Percentiles rank a stretch among this genome's conserved stretches.
Evolutionary conservation across 2,113 vertebrate species (phyloP).

Genomic region (Macquaria australasica): DNA sequence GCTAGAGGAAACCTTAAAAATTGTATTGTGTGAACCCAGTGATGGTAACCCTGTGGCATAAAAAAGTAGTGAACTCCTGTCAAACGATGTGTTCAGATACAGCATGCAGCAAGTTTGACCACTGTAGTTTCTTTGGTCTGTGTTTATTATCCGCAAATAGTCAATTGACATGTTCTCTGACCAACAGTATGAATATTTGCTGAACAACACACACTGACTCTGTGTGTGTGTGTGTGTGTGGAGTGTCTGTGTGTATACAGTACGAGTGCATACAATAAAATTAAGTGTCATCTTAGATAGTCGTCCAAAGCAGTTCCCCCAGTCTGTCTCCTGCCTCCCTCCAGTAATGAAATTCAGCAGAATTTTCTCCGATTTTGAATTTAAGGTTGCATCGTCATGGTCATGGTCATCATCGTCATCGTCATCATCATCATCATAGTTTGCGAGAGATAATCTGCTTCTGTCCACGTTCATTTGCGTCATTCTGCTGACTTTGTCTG

Average conservation of each 20-base stretch:
- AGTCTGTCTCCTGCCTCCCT: background rate
- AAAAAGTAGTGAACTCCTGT: background rate
- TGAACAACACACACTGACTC: background rate
- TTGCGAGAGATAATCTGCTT: background rate
- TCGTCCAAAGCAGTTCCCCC: background rate
- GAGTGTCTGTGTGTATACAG: too few species aligned
- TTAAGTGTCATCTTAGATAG: background rate
- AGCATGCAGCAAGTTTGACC: background rate
- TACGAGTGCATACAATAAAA: background rate
- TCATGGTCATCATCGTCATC: background rate
- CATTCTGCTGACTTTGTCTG: background rate
- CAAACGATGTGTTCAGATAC: background rate
- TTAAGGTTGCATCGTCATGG: background rate
- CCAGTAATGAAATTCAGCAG: background rate
- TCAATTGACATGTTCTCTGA: background rate
- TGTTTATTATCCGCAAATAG: background rate
- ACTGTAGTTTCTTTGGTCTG: background rate
- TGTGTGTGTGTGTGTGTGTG: too few species aligned
- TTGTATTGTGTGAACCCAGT: background rate
- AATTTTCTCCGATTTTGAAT: background rate
- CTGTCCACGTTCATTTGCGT: background rate
- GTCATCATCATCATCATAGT: background rate
- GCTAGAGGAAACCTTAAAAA: background rate
- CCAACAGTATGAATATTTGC: background rate
- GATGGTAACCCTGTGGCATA: background rate